Percentiles rank a stretch among this genome's conserved stretches.
These are phyloP conservation scores for Drosophila orosa DNA, from an alignment of 1,140 invertebrate genomes.

Conservation along the genomic window DNA sequence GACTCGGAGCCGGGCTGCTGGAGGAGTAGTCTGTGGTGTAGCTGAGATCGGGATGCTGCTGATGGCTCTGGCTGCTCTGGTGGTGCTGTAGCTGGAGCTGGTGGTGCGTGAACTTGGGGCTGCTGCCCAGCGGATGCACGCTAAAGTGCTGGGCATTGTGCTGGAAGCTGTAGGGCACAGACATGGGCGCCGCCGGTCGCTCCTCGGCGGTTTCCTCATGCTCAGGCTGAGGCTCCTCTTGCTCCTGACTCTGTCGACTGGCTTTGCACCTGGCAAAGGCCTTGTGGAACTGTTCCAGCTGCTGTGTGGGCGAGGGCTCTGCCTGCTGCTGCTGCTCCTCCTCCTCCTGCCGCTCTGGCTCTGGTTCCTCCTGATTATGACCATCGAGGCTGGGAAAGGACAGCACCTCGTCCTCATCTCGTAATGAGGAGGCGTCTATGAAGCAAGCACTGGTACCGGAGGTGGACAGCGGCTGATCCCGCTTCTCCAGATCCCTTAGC, in stretches of 20 bases:
- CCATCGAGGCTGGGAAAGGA: constrained; percentile 73
- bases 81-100: constrained; percentile 35
- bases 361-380: constrained; percentile 33
- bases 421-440: constrained; percentile 90
- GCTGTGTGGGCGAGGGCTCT: constrained; percentile 60
- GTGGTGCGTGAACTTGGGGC: constrained; percentile 67
- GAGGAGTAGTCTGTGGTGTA: constrained; percentile 83
- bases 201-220: constrained; percentile 18
- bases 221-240: constrained; percentile 45
- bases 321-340: constrained; percentile 24
- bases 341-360: not conserved
- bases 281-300: constrained; percentile 81
- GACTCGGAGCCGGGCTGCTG: constrained; percentile 76
- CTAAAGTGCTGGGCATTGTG: constrained; percentile 87
- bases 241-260: constrained; percentile 15
- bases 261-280: constrained; percentile 78
- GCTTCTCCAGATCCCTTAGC: constrained; percentile 75
- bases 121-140: constrained; percentile 84
- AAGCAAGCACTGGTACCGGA: constrained; percentile 86
- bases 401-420: constrained; percentile 87
- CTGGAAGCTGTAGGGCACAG: constrained; percentile 78
- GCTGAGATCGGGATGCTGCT: constrained; percentile 71
- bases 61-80: constrained; percentile 27
- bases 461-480: constrained; percentile 63
- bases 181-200: constrained; percentile 58